Conservation (phyloP, 2,888 invertebrate genomes). For the Phyllotreta cruciferae region DNA sequence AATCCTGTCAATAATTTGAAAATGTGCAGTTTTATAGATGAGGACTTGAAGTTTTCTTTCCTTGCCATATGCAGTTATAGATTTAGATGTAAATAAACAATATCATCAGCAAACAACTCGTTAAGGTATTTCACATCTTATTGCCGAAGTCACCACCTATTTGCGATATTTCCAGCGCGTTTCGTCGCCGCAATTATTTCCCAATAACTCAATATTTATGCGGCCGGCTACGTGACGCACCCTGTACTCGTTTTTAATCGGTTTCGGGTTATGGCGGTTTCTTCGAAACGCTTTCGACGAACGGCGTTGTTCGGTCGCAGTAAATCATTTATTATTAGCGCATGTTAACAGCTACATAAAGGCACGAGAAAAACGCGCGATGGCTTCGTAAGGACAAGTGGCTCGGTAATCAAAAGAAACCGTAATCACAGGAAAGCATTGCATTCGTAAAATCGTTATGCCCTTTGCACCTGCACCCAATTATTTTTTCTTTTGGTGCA, state of each 20-base stretch:
- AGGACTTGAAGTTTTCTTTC: no score
- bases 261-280: background rate
- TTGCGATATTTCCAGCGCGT: no score
- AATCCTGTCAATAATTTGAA: no score
- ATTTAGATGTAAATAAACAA: no score
- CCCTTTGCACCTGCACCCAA: conserved; percentile 11
- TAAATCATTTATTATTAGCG: conserved; percentile 13
- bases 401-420: conserved; percentile 3
- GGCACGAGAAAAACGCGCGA: background rate
- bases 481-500: background rate
- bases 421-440: conserved; percentile 9
- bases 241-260: background rate
- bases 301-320: background rate
- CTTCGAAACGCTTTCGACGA: conserved; percentile 6
- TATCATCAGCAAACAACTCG: no score
- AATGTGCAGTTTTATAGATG: no score
- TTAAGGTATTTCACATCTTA: no score
- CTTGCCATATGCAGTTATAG: no score
- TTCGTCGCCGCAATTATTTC: no score
- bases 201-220: background rate
- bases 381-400: conserved; percentile 4
- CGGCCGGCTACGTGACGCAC: background rate
- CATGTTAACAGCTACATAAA: conserved; percentile 12
- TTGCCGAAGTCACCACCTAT: no score
- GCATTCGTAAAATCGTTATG: conserved; percentile 4